Percentiles rank a stretch among this genome's conserved stretches.
These are phyloP conservation scores for Lagocephalus sceleratus DNA, from an alignment of 2,797 vertebrate species.

Conservation along the genomic window DNA sequence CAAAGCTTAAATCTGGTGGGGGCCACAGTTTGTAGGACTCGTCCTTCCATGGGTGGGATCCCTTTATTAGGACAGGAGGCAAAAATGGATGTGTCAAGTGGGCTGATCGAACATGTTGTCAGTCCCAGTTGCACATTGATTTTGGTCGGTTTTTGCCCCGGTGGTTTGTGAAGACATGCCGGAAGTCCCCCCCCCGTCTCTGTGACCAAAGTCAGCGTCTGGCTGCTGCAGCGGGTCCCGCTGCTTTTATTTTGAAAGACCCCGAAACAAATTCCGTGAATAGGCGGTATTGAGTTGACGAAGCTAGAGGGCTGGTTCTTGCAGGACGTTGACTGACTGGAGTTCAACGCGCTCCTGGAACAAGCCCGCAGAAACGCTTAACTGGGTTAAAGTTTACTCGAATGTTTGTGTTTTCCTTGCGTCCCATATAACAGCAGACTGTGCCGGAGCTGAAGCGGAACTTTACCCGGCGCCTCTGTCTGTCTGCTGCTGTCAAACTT, in stretches of 20 bases:
- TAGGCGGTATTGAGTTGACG: not conserved
- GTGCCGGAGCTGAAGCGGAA: conserved; percentile 8
- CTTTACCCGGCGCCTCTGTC: conserved; percentile 10
- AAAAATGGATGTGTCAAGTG: conserved; percentile 22
- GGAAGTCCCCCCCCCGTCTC: not conserved
- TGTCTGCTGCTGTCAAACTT: conserved; percentile 61
- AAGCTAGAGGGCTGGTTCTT: not conserved
- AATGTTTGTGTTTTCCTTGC: not conserved
- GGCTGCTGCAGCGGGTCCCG: accelerated
- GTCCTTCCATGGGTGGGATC: conserved; percentile 25
- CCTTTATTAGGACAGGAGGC: conserved; percentile 16
- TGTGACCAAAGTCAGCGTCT: conserved; percentile 2
- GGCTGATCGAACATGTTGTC: conserved; percentile 27
- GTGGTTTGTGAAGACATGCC: conserved; percentile 13
- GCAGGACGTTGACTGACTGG: conserved; percentile 6
- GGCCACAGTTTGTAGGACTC: conserved; percentile 9
- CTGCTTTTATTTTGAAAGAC: conserved; percentile 43
- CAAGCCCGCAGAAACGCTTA: too few species aligned
- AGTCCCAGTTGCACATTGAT: conserved; percentile 30
- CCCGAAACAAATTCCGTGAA: too few species aligned
- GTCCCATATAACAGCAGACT: not conserved
- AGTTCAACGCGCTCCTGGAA: conserved; percentile 23
- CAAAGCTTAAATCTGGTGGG: too few species aligned
- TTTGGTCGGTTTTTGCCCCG: conserved; percentile 2
- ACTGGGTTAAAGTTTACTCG: conserved; percentile 2